Evolutionary conservation across 2,888 invertebrate species (phyloP).

Genomic region (Hyppa rectilinea): DNA sequence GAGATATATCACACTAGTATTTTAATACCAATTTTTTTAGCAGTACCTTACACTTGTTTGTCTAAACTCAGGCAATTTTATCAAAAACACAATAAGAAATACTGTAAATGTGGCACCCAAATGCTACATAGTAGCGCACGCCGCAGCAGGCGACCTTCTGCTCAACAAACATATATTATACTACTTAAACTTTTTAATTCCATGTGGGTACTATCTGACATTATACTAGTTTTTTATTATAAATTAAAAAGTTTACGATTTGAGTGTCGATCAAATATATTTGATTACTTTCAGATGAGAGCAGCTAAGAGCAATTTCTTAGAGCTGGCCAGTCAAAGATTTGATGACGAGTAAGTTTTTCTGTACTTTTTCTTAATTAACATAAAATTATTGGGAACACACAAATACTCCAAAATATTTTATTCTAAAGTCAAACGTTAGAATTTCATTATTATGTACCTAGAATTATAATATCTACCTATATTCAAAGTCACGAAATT

Average conservation of each 20-base stretch:
- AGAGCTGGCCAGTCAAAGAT: slow-evolving; percentile 76
- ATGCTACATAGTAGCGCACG: background rate
- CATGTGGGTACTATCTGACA: background rate
- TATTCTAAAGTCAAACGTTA: no score
- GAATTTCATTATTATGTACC: no score
- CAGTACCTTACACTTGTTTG: background rate
- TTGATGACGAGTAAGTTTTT: slow-evolving; percentile 79
- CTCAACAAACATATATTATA: no score
- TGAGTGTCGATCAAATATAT: background rate
- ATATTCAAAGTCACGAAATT: no score
- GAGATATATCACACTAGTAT: background rate
- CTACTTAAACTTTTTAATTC: no score
- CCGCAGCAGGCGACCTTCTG: no score
- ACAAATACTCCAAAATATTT: no score
- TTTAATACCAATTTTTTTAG: background rate
- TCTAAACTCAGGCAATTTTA: background rate
- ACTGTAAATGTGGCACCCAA: background rate
- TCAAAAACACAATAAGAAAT: background rate
- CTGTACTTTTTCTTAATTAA: background rate
- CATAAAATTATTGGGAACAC: background rate
- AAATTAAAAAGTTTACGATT: background rate
- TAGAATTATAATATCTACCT: no score
- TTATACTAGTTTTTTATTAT: background rate
- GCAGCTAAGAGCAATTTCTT: slow-evolving; percentile 74
- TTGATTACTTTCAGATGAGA: slow-evolving; percentile 65